Evolutionary conservation across 92 coral and sea anemone genomes (phyloP), one percentile per base, ranked within the genome.

Genomic region (Zoanthus sansibaricus): DNA sequence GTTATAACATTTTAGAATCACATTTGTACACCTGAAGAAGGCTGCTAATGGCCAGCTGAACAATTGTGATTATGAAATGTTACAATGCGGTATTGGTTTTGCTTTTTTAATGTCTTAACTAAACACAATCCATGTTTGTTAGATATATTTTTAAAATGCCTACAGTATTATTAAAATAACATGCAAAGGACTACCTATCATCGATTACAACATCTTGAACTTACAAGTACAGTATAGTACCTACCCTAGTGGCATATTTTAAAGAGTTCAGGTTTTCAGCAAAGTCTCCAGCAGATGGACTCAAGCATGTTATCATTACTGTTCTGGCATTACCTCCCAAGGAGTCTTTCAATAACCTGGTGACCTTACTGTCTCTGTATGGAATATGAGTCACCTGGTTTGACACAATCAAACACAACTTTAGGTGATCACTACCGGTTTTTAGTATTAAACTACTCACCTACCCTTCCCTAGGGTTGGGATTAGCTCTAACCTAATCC

Each of bases 281-380:
- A 72, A 97, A 94, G 92, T 97, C 98, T 46, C 86, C 94, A 7
- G 96, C 99, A 66, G 98, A 95, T 64, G 99, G 99, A 58, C 99
- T 97, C 14, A 97, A 88, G 56, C 99, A 97, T 5, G 99, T 92
- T n/a, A 97, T 88, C 99, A 97, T 97, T 15, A 95, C 91, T 1
- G 99, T 97, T n/a, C 96, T 90, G 45, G 99, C 92, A 71, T 97
- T 97, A 21, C 99, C 99, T 68, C 99, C 99, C 54, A 97, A 82
- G 0, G 99, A 97, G 78, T 97, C 99, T 87, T 95, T 93, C 48
- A 97, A 71, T 69, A 97, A 86, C 58, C 99, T 89, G 14, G 99
- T 97, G 13, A 97, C 96, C 67, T 97, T 97, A 56, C 99, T 97
- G 82, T 97, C 98, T 70, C 99, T 87, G 94, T 97, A 97, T 1